phyloP scores from a whole-genome alignment of 2,797 vertebrate species.

The Pseudochaenichthys georgianus region DNA sequence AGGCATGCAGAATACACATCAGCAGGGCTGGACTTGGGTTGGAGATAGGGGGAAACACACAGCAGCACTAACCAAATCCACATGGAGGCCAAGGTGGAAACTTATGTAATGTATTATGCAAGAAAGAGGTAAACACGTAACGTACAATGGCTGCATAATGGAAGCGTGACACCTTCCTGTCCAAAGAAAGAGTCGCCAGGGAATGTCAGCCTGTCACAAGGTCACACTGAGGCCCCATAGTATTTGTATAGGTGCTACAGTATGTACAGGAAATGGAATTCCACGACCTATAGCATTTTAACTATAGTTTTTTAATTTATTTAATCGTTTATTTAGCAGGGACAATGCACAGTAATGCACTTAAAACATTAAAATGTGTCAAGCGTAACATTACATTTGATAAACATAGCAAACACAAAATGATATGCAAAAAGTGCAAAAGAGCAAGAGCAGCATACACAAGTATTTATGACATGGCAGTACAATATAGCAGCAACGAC shows the following conservation, averaged over 20 bases:
- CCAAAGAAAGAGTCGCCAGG: background rate
- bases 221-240: background rate
- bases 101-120: conserved; percentile 33
- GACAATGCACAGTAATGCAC: too few relatives aligned
- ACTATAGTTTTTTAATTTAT: background rate
- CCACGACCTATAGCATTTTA: background rate
- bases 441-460: too few relatives aligned
- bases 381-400: too few relatives aligned
- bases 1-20: background rate
- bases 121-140: background rate
- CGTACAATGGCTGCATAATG: background rate
- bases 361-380: too few relatives aligned
- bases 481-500: too few relatives aligned
- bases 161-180: background rate
- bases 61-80: conserved; percentile 8
- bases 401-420: too few relatives aligned
- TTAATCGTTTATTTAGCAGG: too few relatives aligned
- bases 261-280: background rate
- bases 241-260: background rate
- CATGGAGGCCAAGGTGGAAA: background rate
- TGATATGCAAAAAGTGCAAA: too few relatives aligned
- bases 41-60: background rate
- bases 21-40: background rate
- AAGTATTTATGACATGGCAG: too few relatives aligned
- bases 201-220: background rate